Conservation (phyloP, 2,797 vertebrate species). For the Clarias laeviceps region DNA sequence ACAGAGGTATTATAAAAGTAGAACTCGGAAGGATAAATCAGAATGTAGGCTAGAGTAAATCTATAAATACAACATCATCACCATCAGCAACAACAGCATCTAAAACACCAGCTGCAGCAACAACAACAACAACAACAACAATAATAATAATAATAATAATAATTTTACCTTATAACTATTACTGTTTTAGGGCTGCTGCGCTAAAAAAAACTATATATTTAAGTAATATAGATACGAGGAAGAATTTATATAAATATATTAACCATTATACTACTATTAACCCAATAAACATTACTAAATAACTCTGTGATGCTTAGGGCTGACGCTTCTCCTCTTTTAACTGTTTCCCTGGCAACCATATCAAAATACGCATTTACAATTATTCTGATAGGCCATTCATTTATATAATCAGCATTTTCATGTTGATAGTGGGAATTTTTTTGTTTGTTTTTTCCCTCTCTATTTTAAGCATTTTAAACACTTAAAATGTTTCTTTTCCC, state of each 20-base stretch:
- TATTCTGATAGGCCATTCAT: not conserved
- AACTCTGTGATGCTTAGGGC: no score
- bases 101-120: not conserved
- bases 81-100: no score
- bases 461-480: not conserved
- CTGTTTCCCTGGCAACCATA: slow-evolving; percentile 40
- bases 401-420: not conserved
- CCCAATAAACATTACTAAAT: not conserved
- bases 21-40: not conserved
- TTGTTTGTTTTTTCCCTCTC: no score
- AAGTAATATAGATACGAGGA: not conserved
- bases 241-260: not conserved
- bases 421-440: not conserved
- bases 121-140: not conserved
- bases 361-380: not conserved
- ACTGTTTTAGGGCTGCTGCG: not conserved
- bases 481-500: not conserved
- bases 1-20: not conserved
- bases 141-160: slow-evolving; percentile 1
- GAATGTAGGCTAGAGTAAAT: not conserved
- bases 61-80: not conserved
- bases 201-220: not conserved
- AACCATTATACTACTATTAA: not conserved
- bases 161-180: not conserved
- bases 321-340: slow-evolving; percentile 35